Conservation (phyloP, 2,888 invertebrate species). For the Athalia circularis region DNA sequence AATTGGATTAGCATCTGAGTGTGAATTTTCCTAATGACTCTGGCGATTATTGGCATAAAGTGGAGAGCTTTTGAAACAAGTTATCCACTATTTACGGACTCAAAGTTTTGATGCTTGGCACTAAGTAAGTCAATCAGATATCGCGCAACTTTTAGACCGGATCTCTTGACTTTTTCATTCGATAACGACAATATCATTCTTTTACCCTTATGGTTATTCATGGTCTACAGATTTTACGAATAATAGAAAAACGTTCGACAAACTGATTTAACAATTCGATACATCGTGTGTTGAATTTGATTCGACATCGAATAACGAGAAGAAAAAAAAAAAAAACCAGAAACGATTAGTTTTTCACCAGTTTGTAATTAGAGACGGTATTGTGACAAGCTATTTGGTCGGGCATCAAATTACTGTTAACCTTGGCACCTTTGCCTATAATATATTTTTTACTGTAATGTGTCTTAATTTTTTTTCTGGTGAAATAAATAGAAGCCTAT, state of each 20-base stretch:
- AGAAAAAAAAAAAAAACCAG: conserved; percentile 7
- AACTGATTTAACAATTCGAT: neutral
- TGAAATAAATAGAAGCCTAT: neutral
- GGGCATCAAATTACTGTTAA: conserved; percentile 5
- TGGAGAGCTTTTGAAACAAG: neutral
- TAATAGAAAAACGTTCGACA: no score
- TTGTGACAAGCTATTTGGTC: conserved; percentile 1
- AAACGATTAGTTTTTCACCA: neutral
- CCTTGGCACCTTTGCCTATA: neutral
- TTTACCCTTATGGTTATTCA: neutral
- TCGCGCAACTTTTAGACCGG: conserved; percentile 1
- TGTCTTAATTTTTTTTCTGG: conserved; percentile 9
- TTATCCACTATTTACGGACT: neutral
- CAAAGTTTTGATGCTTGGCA: conserved; percentile 11
- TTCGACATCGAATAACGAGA: conserved; percentile 1
- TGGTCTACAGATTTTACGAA: neutral
- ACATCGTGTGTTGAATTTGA: neutral
- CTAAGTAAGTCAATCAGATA: conserved; percentile 8
- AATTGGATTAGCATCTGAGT: no score
- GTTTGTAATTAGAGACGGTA: neutral
- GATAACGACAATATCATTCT: neutral
- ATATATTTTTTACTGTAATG: conserved; percentile 21
- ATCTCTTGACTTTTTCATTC: neutral
- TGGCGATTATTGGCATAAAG: no score
- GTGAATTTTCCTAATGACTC: no score